Evolutionary conservation across 1,140 invertebrate genomes (phyloP), one percentile per base, ranked within the genome.

Genomic region (Diabrotica virgifera): DNA sequence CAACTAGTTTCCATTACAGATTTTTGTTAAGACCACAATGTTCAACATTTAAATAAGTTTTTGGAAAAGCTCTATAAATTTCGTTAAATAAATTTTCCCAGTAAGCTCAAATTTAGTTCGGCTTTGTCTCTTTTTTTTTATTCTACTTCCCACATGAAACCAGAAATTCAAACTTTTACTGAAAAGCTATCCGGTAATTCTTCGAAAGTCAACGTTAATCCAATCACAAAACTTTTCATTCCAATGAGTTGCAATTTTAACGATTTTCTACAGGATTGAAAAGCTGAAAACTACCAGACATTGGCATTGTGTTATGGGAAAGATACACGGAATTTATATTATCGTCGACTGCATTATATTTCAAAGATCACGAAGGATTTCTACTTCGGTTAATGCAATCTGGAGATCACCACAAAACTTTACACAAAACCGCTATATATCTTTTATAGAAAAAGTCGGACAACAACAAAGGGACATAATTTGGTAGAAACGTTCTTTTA

Each of bases 301-400:
- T 57, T 37, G 24, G 35, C 55, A 57, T 57, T 57, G 55, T 57
- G 36, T 40, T 57, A 57, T 36, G 55, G 55, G 12, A 57, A 36
- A 57, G 55, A 57, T 57, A 57, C 55, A 57, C 55, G 36, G 36
- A 57, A 57, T 36, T 55, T 13, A 24, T 36, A 57, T 57, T 57
- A 57, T 57, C 10, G 55, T 36, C 35, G 35, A 57, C 55, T 57
- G 55, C 55, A 53, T 53, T 24, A 36, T 57, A 57, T 57, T 57
- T 36, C 55, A 37, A 37, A 24, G 24, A 57, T 37, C 36, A 36
- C 36, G 12, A 10, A 57, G 55, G 36, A 57, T 36, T 57, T 57
- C 55, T 57, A 57, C 55, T 57, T 37, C 55, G 36, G 24, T 57
- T 37, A 57, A 57, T 57, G 36, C 55, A 57, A 36, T 57, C 55